These are phyloP conservation scores for Drosophila santomea DNA, from an alignment of 1,140 invertebrate genomes.

Conservation along the genomic window DNA sequence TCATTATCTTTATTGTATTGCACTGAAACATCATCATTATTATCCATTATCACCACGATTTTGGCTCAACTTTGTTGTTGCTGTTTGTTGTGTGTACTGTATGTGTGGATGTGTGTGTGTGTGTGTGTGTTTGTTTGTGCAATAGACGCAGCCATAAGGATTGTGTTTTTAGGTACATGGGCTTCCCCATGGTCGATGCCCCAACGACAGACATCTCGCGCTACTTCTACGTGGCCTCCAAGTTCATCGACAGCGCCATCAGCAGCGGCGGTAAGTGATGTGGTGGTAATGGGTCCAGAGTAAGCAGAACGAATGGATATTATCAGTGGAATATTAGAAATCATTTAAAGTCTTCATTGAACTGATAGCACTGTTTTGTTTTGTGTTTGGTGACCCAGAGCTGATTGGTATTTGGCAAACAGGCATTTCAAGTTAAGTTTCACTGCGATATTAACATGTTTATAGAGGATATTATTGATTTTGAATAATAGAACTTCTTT, in stretches of 20 bases:
- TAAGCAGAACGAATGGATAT: not conserved
- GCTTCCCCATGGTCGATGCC: slow-evolving; percentile 91
- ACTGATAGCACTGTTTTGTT: too few relatives aligned
- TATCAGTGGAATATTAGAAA: too few relatives aligned
- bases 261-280: slow-evolving; percentile 87
- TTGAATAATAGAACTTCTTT: too few relatives aligned
- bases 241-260: slow-evolving; percentile 92
- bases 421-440: too few relatives aligned
- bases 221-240: slow-evolving; percentile 91
- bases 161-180: slow-evolving; percentile 88
- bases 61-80: slow-evolving; percentile 43
- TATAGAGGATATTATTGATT: too few relatives aligned
- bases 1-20: not conserved
- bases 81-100: slow-evolving; percentile 36
- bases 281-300: slow-evolving; percentile 1
- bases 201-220: slow-evolving; percentile 90
- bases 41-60: slow-evolving; percentile 16
- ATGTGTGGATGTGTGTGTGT: slow-evolving; percentile 11
- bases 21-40: slow-evolving; percentile 21
- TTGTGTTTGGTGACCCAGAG: too few relatives aligned
- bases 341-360: too few relatives aligned
- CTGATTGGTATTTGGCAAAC: too few relatives aligned
- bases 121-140: slow-evolving; percentile 17
- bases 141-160: slow-evolving; percentile 82
- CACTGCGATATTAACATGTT: too few relatives aligned